Conservation (phyloP, 2,888 invertebrate species). For the Pollenia angustigena region DNA sequence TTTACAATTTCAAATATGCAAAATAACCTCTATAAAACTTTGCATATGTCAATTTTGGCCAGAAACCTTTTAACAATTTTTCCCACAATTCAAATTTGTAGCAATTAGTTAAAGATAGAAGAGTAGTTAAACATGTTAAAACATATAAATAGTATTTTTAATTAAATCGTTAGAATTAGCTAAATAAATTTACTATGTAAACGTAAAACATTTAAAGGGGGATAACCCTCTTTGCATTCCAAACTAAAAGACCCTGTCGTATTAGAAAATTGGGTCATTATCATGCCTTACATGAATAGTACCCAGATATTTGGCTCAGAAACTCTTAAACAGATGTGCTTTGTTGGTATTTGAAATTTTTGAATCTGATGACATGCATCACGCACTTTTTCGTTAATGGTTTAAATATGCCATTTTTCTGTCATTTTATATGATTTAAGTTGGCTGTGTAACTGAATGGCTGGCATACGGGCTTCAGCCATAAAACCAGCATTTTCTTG, state of each 20-base stretch:
- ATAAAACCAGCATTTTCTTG: constrained; percentile 33
- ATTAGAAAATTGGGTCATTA: constrained; percentile 50
- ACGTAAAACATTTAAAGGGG: neutral
- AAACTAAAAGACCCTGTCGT: neutral
- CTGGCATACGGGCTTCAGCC: constrained; percentile 17
- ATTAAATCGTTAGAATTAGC: constrained; percentile 16
- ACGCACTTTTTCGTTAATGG: constrained; percentile 56
- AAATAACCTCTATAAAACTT: constrained; percentile 22
- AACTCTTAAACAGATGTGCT: constrained; percentile 38
- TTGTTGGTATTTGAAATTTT: constrained; percentile 15
- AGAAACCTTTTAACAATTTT: constrained; percentile 21
- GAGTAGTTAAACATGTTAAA: neutral
- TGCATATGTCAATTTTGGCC: constrained; percentile 9
- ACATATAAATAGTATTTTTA: neutral
- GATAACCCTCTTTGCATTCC: neutral
- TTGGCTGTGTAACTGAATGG: neutral
- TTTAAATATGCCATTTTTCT: constrained; percentile 59
- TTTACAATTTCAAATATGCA: neutral
- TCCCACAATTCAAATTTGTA: constrained; percentile 56
- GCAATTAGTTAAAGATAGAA: constrained; percentile 1
- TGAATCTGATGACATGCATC: constrained; percentile 58
- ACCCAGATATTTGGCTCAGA: constrained; percentile 7
- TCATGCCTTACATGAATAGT: constrained; percentile 2
- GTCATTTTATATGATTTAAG: constrained; percentile 13
- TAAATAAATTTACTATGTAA: constrained; percentile 3